These are phyloP conservation scores for Hirtodrosophila alboralis DNA, from an alignment of 2,888 invertebrate species.

Conservation along the genomic window DNA sequence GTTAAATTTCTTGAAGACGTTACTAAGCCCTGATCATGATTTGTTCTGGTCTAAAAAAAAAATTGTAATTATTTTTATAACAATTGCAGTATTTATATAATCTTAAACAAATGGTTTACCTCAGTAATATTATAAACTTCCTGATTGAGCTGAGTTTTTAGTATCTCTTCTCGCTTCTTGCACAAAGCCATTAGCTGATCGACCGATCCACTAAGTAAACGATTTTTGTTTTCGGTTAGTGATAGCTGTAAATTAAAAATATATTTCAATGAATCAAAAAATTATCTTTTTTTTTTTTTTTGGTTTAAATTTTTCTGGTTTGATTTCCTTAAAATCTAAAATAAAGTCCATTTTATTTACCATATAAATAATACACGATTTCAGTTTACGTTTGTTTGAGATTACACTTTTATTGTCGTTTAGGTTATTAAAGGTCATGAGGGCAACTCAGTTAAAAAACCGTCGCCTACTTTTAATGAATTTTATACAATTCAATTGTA, in stretches of 20 bases:
- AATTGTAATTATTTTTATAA: neutral
- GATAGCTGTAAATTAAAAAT: conserved; percentile 24
- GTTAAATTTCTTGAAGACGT: conserved; percentile 8
- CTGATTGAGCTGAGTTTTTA: conserved; percentile 5
- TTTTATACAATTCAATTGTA: too few relatives aligned
- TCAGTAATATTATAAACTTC: conserved; percentile 1
- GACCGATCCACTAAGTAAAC: conserved; percentile 37
- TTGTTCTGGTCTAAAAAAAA: conserved; percentile 2
- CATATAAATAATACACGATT: too few relatives aligned
- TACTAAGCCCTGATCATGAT: conserved; percentile 4
- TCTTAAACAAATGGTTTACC: conserved; percentile 1
- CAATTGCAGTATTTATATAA: neutral
- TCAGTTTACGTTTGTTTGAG: too few relatives aligned
- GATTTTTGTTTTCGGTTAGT: conserved; percentile 39
- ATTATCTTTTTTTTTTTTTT: too few relatives aligned
- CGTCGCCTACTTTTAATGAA: too few relatives aligned
- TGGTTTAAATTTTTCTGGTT: too few relatives aligned
- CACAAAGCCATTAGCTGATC: conserved; percentile 50
- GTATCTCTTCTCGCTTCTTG: conserved; percentile 24
- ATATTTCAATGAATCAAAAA: too few relatives aligned
- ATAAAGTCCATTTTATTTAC: too few relatives aligned
- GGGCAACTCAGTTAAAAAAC: too few relatives aligned
- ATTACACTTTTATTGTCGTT: too few relatives aligned
- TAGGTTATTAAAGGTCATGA: too few relatives aligned
- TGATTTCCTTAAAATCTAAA: too few relatives aligned